Conservation (phyloP, 2,888 invertebrate species). For the Cheilosia variabilis region DNA sequence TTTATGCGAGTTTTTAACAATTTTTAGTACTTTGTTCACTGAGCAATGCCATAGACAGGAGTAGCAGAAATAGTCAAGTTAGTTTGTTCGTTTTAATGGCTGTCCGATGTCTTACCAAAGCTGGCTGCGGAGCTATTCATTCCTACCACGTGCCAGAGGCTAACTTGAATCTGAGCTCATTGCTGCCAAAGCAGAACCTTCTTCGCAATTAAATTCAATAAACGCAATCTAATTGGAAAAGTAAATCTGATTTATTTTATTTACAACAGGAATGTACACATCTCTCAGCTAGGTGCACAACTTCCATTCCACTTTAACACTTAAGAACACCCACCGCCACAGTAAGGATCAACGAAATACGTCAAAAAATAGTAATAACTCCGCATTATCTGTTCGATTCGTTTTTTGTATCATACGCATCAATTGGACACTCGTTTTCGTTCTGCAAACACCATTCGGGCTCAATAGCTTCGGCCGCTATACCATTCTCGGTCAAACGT, state of each 20-base stretch:
- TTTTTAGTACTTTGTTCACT: neutral
- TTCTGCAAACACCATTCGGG: constrained; percentile 95
- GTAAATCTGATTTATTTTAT: constrained; percentile 34
- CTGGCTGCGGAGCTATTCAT: too few species aligned
- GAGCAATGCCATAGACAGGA: too few species aligned
- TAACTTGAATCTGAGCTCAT: too few species aligned
- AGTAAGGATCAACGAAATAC: constrained; percentile 61
- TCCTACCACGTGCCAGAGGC: too few species aligned
- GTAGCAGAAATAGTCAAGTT: too few species aligned
- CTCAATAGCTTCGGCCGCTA: constrained; percentile 90
- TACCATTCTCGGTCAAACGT: constrained; percentile 87
- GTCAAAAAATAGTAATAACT: constrained; percentile 54
- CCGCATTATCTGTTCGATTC: constrained; percentile 67
- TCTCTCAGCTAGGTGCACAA: constrained; percentile 34
- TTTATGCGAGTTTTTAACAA: neutral
- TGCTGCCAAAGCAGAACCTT: too few species aligned
- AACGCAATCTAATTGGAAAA: constrained; percentile 10
- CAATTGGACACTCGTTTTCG: constrained; percentile 87
- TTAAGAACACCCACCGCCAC: constrained; percentile 30
- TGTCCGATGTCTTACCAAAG: too few species aligned
- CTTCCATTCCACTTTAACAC: constrained; percentile 17
- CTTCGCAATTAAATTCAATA: neutral
- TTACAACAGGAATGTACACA: constrained; percentile 54
- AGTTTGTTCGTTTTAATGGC: too few species aligned
- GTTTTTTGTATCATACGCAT: constrained; percentile 79